Conservation (phyloP, 2,888 invertebrate genomes). For the Lithosia quadra region DNA sequence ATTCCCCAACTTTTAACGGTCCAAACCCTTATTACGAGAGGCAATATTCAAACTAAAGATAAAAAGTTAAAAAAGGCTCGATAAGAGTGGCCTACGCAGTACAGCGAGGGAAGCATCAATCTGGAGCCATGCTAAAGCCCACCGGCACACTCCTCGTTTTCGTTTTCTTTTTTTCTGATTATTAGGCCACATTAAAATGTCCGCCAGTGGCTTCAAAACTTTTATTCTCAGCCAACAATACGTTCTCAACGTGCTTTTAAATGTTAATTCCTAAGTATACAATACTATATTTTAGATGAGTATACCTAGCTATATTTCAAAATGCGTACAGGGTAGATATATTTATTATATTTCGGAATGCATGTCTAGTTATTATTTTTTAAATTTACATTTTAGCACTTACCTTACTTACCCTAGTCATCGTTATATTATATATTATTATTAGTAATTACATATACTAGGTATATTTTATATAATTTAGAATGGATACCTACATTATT, state of each 20-base stretch:
- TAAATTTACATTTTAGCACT: too few relatives aligned
- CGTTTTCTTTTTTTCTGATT: constrained; percentile 80
- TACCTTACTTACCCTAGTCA: too few relatives aligned
- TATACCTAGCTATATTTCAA: too few relatives aligned
- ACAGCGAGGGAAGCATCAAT: constrained; percentile 75
- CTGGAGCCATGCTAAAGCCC: constrained; percentile 82
- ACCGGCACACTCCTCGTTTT: constrained; percentile 72
- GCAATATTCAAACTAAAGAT: constrained; percentile 81
- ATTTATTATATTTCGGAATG: too few relatives aligned
- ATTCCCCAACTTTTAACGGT: constrained; percentile 73
- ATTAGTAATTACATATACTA: too few relatives aligned
- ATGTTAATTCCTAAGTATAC: background rate
- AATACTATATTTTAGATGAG: too few relatives aligned
- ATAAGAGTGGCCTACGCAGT: constrained; percentile 67
- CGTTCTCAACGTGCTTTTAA: constrained; percentile 5
- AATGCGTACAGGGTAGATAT: too few relatives aligned
- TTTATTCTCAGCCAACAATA: constrained; percentile 33
- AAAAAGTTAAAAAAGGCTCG: constrained; percentile 73
- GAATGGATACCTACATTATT: too few relatives aligned
- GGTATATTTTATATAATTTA: too few relatives aligned
- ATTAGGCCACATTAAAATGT: constrained; percentile 85
- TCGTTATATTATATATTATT: too few relatives aligned
- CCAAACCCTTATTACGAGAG: constrained; percentile 77
- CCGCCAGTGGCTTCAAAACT: constrained; percentile 69
- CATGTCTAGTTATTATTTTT: too few relatives aligned